Conservation (phyloP, 1,140 invertebrate genomes). For the Bombus affinis region DNA sequence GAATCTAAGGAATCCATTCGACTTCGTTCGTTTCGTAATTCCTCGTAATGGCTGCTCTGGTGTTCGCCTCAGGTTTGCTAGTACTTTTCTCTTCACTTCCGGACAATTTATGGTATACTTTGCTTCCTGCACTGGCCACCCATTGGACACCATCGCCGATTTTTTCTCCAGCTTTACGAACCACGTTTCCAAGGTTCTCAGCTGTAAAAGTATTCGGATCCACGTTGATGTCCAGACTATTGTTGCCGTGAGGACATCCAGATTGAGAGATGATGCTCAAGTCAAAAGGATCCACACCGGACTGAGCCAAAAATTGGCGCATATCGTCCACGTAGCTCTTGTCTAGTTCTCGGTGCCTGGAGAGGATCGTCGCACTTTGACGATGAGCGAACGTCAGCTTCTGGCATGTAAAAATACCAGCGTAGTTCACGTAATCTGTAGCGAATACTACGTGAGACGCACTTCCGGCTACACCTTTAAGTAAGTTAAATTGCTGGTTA, state of each 20-base stretch:
- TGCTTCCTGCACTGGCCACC: slow-evolving; percentile 82
- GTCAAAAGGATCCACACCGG: slow-evolving; percentile 88
- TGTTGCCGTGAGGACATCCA: slow-evolving; percentile 85
- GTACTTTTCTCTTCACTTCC: slow-evolving; percentile 67
- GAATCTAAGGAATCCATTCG: slow-evolving; percentile 79
- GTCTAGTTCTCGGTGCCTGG: slow-evolving; percentile 87
- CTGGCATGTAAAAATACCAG: slow-evolving; percentile 91
- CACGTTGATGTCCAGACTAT: slow-evolving; percentile 88
- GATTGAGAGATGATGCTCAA: slow-evolving; percentile 89
- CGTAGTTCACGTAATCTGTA: slow-evolving; percentile 90
- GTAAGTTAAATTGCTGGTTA: neutral
- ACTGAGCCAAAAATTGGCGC: slow-evolving; percentile 84
- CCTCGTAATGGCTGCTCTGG: slow-evolving; percentile 30
- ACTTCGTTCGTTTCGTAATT: slow-evolving; percentile 79
- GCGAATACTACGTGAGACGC: slow-evolving; percentile 89
- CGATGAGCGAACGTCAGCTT: slow-evolving; percentile 88
- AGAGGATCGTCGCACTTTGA: slow-evolving; percentile 90
- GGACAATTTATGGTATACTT: slow-evolving; percentile 83
- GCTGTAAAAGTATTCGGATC: slow-evolving; percentile 89
- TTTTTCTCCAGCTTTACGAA: slow-evolving; percentile 88
- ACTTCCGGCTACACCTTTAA: slow-evolving; percentile 87
- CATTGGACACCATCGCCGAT: slow-evolving; percentile 86
- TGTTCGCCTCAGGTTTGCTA: slow-evolving; percentile 24
- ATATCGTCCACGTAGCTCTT: slow-evolving; percentile 87
- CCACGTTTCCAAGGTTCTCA: slow-evolving; percentile 86